Percentiles rank a stretch among this genome's conserved stretches.
phyloP scores from a whole-genome alignment of 2,888 invertebrate species.

The Drepana falcataria region DNA sequence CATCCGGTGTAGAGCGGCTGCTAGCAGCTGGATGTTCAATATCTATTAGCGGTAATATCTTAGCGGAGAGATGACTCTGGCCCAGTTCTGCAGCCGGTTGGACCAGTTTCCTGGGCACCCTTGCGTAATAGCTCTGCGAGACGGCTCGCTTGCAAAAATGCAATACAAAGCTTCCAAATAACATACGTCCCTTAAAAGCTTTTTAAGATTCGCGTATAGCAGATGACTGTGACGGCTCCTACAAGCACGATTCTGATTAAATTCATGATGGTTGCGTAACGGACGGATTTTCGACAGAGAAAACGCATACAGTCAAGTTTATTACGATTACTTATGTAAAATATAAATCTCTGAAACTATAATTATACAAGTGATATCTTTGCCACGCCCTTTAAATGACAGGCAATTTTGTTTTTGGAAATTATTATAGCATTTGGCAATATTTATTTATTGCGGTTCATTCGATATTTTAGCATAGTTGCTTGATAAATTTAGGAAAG shows the following conservation, averaged over 20 bases:
- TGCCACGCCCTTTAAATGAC: constrained; percentile 62
- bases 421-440: constrained; percentile 55
- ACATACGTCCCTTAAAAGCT: constrained; percentile 64
- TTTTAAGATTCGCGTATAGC: constrained; percentile 60
- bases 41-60: constrained; percentile 73
- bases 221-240: constrained; percentile 45
- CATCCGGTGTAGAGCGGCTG: constrained; percentile 8
- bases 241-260: constrained; percentile 44
- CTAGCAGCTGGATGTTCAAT: constrained; percentile 46
- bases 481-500: constrained; percentile 43
- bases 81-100: constrained; percentile 72
- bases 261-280: constrained; percentile 48
- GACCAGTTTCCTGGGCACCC: constrained; percentile 68
- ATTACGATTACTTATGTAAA: constrained; percentile 48
- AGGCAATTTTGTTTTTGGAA: constrained; percentile 63
- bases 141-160: constrained; percentile 64
- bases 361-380: constrained; percentile 47
- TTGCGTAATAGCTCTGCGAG: constrained; percentile 60
- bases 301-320: constrained; percentile 46
- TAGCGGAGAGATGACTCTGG: constrained; percentile 70
- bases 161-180: constrained; percentile 65
- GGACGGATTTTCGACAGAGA: constrained; percentile 61
- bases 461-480: constrained; percentile 44
- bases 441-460: constrained; percentile 66
- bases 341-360: constrained; percentile 68